These are phyloP conservation scores for Agrenia bidenticulata DNA, from an alignment of 2,888 invertebrate genomes.

Conservation along the genomic window DNA sequence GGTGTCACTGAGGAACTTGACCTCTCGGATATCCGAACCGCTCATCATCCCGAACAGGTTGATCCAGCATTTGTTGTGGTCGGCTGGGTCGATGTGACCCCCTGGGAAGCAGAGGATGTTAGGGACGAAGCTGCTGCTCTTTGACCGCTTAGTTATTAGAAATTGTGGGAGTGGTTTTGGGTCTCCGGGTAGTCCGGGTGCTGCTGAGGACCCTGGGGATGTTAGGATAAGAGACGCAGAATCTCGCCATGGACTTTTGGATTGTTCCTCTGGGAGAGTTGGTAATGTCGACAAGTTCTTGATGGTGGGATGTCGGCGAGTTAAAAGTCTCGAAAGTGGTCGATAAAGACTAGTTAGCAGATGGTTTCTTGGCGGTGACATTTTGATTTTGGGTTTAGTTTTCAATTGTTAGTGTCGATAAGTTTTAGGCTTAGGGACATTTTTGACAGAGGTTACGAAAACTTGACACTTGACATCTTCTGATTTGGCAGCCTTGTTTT, in stretches of 20 bases:
- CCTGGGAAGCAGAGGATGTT: constrained; percentile 85
- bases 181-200: neutral
- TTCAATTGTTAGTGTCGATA: no score
- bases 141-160: neutral
- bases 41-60: constrained; percentile 59
- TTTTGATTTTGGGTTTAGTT: no score
- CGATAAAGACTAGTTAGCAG: no score
- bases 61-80: constrained; percentile 70
- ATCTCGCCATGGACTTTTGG: constrained; percentile 44
- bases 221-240: constrained; percentile 40
- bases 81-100: constrained; percentile 66
- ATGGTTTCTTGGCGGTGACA: no score
- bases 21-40: neutral
- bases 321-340: no score
- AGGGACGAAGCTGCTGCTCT: constrained; percentile 69
- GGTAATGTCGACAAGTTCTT: no score
- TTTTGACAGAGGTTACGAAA: no score
- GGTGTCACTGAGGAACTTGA: constrained; percentile 15
- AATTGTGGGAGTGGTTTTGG: neutral
- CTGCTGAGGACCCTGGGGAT: constrained; percentile 12
- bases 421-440: no score
- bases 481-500: no score
- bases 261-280: constrained; percentile 15
- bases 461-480: no score
- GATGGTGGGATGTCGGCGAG: no score